A percentile compares a stretch with the other conserved stretches of the same genome.
These are phyloP conservation scores for Sclerurus mexicanus DNA, from an alignment of 2,113 vertebrate species.

Conservation along the genomic window DNA sequence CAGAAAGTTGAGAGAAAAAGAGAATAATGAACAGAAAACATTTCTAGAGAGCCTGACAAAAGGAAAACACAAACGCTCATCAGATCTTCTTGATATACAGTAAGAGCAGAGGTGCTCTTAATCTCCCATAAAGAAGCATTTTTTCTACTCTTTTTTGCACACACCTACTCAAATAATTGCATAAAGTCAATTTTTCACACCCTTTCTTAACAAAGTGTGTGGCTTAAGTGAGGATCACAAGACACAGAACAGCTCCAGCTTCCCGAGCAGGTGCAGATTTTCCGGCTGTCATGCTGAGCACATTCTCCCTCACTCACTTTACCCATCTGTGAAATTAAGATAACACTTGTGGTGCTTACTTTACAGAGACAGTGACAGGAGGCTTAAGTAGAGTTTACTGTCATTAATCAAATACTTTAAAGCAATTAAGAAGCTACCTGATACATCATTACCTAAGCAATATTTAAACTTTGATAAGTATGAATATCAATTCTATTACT, in stretches of 20 bases:
- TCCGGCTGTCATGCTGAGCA: not conserved
- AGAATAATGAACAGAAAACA: not conserved
- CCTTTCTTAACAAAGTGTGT: not conserved
- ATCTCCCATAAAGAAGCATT: not conserved
- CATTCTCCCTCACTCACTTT: not conserved
- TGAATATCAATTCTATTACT: not conserved
- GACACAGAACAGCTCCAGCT: not conserved
- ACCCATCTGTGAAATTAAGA: conserved; percentile 30
- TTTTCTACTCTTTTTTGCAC: not conserved
- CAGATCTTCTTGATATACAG: not conserved
- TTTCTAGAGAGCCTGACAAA: not conserved
- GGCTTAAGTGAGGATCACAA: not conserved
- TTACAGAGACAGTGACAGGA: not conserved
- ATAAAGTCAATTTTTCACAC: not conserved
- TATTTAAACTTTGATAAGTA: not conserved
- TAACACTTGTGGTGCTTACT: not conserved
- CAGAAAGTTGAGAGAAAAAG: not conserved
- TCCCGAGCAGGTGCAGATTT: not conserved
- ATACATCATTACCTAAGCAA: not conserved
- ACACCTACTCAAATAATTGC: not conserved
- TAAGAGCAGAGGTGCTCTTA: not conserved
- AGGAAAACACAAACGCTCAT: not conserved
- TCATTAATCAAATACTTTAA: conserved; percentile 23
- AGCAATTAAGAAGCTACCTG: not conserved
- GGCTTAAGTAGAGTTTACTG: not conserved